A percentile compares a stretch with the other conserved stretches of the same genome.
Conservation (phyloP, 2,888 invertebrate species). For the Hololepta plana region DNA sequence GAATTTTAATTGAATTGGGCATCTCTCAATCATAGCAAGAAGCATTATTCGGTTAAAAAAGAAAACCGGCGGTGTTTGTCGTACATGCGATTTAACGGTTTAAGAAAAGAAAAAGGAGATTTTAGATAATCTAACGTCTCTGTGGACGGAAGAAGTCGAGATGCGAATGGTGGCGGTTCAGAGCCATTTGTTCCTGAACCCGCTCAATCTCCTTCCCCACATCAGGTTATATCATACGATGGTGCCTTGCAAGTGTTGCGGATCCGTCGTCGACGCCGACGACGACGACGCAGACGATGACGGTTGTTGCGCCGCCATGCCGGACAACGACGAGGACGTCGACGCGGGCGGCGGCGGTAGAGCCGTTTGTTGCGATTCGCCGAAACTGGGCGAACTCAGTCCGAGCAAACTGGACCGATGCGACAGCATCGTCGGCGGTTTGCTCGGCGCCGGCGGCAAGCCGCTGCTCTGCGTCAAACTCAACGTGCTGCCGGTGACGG, state of each 20-base stretch:
- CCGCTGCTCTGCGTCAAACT: slow-evolving; percentile 20
- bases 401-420: slow-evolving; percentile 17
- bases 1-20: no score
- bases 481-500: slow-evolving; percentile 23
- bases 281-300: slow-evolving; percentile 20
- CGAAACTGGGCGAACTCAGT: slow-evolving; percentile 19
- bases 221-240: slow-evolving; percentile 91
- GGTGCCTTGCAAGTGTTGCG: slow-evolving; percentile 71
- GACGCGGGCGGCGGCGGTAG: slow-evolving; percentile 28
- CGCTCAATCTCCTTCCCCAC: slow-evolving; percentile 78
- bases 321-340: slow-evolving; percentile 22
- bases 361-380: slow-evolving; percentile 25
- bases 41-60: slow-evolving; percentile 3
- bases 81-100: no score
- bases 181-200: slow-evolving; percentile 54
- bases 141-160: slow-evolving; percentile 18
- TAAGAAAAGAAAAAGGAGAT: no score
- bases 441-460: slow-evolving; percentile 16
- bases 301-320: slow-evolving; percentile 22
- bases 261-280: slow-evolving; percentile 25
- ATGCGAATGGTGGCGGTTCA: slow-evolving; percentile 27
- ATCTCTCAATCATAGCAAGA: not conserved
- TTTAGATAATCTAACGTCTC: slow-evolving; percentile 6
- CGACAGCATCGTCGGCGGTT: no score
- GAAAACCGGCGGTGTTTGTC: slow-evolving; percentile 11